Evolutionary conservation across 2,797 vertebrate genomes (phyloP).

Genomic region (Odontamblyopus lacepedii): DNA sequence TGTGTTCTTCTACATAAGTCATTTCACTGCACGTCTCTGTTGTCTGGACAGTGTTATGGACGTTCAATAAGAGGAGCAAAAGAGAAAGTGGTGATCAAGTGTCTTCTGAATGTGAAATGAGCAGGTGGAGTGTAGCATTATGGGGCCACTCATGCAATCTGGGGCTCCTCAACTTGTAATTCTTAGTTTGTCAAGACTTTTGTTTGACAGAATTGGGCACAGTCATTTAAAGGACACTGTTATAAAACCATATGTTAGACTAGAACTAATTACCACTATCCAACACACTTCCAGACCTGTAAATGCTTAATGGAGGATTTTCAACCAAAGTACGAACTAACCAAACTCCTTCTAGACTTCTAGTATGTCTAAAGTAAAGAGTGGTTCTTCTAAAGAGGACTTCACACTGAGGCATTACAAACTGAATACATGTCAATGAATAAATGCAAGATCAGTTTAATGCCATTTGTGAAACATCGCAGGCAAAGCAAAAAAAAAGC

Average conservation of each 20-base stretch:
- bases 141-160: neutral
- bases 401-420: too few species aligned
- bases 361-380: neutral
- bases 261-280: neutral
- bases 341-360: too few species aligned
- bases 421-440: too few species aligned
- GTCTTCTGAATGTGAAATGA: neutral
- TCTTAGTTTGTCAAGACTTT: neutral
- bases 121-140: neutral
- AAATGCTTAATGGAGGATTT: too few species aligned
- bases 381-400: too few species aligned
- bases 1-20: constrained; percentile 31
- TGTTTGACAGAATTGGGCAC: neutral
- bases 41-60: constrained; percentile 28
- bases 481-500: too few species aligned
- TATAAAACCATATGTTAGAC: neutral
- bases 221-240: neutral
- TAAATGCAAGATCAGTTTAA: too few species aligned
- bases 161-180: constrained; percentile 33
- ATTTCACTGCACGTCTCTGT: constrained; percentile 22
- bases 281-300: neutral
- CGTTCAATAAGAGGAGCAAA: constrained; percentile 14
- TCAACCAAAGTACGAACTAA: too few species aligned
- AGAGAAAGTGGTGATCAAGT: constrained; percentile 15
- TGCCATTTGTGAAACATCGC: too few species aligned